Conservation (phyloP, 2,113 vertebrate genomes). For the Xiphophorus maculatus region DNA sequence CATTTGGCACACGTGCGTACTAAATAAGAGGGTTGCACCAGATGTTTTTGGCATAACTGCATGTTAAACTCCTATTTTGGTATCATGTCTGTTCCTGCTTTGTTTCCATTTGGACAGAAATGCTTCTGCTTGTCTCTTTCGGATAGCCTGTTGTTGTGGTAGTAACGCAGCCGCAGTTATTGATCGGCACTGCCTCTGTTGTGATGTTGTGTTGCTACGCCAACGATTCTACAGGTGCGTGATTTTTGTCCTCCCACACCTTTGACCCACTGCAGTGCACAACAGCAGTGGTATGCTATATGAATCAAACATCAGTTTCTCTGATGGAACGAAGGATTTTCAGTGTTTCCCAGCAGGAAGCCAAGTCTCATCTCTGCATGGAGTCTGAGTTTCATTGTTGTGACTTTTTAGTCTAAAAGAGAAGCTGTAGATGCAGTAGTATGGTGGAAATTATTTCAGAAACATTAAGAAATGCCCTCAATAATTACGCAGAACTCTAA, state of each 20-base stretch:
- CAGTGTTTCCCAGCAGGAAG: slow-evolving; percentile 4
- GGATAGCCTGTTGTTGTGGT: slow-evolving; percentile 12
- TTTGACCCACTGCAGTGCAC: slow-evolving; percentile 30
- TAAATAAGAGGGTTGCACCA: too few relatives aligned
- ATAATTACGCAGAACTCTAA: not conserved
- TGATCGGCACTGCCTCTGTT: slow-evolving; percentile 43
- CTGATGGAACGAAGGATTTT: slow-evolving; percentile 13
- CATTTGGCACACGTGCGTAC: too few relatives aligned
- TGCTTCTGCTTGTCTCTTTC: slow-evolving; percentile 25
- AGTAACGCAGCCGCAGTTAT: slow-evolving; percentile 21
- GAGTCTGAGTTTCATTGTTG: slow-evolving; percentile 5
- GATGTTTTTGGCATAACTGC: too few relatives aligned
- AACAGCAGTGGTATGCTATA: slow-evolving; percentile 34
- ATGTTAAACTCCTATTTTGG: not conserved
- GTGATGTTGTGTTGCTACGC: slow-evolving; percentile 34
- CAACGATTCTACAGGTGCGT: slow-evolving; percentile 30
- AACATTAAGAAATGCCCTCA: not conserved
- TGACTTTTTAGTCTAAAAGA: slow-evolving; percentile 3
- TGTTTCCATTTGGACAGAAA: slow-evolving; percentile 31
- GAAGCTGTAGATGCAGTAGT: not conserved
- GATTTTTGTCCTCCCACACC: slow-evolving; percentile 46
- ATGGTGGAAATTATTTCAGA: not conserved
- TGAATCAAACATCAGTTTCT: slow-evolving; percentile 20
- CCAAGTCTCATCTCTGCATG: not conserved
- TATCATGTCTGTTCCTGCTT: slow-evolving; percentile 30